These are phyloP conservation scores for Nannobrachium achirus DNA, from an alignment of 2,113 vertebrate species.

Conservation along the genomic window DNA sequence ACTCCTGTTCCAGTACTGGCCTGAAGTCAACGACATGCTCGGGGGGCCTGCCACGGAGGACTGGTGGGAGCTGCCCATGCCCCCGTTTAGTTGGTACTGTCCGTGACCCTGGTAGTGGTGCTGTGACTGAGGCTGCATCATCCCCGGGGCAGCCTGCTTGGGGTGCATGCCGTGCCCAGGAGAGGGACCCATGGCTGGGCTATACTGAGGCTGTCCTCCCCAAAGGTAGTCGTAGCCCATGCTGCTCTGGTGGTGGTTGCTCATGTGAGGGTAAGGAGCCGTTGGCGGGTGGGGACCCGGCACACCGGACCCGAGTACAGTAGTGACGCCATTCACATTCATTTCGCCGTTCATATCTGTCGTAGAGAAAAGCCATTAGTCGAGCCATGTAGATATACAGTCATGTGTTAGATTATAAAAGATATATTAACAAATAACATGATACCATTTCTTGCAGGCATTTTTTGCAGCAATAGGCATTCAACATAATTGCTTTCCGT, in stretches of 20 bases:
- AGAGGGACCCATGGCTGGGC: conserved; percentile 73
- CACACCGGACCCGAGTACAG: conserved; percentile 90
- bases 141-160: conserved; percentile 83
- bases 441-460: no score
- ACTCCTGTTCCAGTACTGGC: conserved; percentile 89
- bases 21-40: conserved; percentile 76
- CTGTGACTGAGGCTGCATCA: conserved; percentile 75
- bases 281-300: conserved; percentile 86
- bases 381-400: neutral
- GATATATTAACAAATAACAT: no score
- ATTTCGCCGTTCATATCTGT: conserved; percentile 94
- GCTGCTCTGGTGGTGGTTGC: conserved; percentile 82
- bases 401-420: no score
- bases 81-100: conserved; percentile 90
- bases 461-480: no score
- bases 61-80: conserved; percentile 77
- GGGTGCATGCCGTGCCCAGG: conserved; percentile 78
- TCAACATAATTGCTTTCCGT: no score
- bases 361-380: conserved; percentile 11
- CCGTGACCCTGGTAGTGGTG: conserved; percentile 83
- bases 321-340: conserved; percentile 98
- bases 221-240: conserved; percentile 92
- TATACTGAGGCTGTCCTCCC: conserved; percentile 87
- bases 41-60: conserved; percentile 75
- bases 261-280: conserved; percentile 81